These are phyloP conservation scores for Gymnocephalus cernua DNA, from an alignment of 2,113 vertebrate genomes.

Conservation along the genomic window DNA sequence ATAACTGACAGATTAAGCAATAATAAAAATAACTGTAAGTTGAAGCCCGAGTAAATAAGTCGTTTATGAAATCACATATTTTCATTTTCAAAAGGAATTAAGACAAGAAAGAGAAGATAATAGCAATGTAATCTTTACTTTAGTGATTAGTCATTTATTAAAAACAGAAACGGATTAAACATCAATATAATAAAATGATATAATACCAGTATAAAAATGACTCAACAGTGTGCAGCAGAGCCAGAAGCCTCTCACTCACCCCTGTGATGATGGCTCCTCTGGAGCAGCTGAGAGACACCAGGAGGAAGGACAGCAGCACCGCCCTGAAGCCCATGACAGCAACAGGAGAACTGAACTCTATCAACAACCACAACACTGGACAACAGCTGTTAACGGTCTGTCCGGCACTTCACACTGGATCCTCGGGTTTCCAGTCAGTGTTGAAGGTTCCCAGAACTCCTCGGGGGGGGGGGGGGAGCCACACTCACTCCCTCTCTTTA, in stretches of 20 bases:
- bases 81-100: not conserved
- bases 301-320: slow-evolving; percentile 79
- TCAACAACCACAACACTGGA: slow-evolving; percentile 39
- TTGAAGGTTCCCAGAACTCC: slow-evolving; percentile 60
- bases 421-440: slow-evolving; percentile 38
- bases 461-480: slow-evolving; percentile 38
- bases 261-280: slow-evolving; percentile 86
- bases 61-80: not conserved
- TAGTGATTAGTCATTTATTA: not conserved
- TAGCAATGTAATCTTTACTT: not conserved
- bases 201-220: not conserved
- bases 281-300: slow-evolving; percentile 79
- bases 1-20: not conserved
- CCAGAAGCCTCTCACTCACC: slow-evolving; percentile 76
- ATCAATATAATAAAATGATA: not conserved
- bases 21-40: not conserved
- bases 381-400: slow-evolving; percentile 41
- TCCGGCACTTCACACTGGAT: slow-evolving; percentile 34
- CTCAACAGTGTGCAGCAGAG: not conserved
- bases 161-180: not conserved
- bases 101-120: not conserved
- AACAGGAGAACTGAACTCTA: slow-evolving; percentile 54
- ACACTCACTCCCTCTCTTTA: slow-evolving; percentile 74
- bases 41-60: not conserved
- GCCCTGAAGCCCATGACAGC: slow-evolving; percentile 79